Evolutionary conservation across 1,140 invertebrate species (phyloP).

Genomic region (Ephestia elutella): DNA sequence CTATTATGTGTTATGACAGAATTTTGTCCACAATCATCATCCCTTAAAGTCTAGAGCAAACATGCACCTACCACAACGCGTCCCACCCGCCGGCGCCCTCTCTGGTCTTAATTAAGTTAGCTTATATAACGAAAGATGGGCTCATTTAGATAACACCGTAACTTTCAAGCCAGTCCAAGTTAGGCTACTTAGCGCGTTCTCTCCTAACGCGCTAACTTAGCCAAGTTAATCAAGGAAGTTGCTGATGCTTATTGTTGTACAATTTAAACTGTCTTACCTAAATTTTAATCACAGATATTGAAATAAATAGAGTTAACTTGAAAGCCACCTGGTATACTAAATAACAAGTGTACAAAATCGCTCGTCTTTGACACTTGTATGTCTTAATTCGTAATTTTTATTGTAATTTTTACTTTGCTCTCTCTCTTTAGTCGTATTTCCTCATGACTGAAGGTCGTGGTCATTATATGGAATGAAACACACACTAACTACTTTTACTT

Average conservation of each 20-base stretch:
- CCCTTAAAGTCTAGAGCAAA: not conserved
- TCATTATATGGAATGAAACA: too few species aligned
- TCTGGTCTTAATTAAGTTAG: slow-evolving; percentile 76
- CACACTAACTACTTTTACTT: too few species aligned
- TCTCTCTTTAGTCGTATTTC: too few species aligned
- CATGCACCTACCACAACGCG: slow-evolving; percentile 39
- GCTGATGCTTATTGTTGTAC: not conserved
- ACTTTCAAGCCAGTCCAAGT: slow-evolving; percentile 65
- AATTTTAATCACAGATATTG: not conserved
- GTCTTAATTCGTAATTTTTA: too few species aligned
- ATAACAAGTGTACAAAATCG: too few species aligned
- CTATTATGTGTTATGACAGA: too few species aligned
- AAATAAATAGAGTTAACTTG: too few species aligned
- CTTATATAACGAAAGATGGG: slow-evolving; percentile 76
- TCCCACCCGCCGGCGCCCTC: slow-evolving; percentile 56
- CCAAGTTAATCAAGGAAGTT: slow-evolving; percentile 53
- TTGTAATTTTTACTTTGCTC: too few species aligned
- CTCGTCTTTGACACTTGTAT: too few species aligned
- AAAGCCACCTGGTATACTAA: too few species aligned
- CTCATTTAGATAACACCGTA: slow-evolving; percentile 76
- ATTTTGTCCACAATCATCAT: too few species aligned
- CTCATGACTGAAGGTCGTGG: too few species aligned
- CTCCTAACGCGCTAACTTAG: slow-evolving; percentile 52
- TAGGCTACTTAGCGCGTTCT: slow-evolving; percentile 56
- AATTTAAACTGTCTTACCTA: not conserved